Evolutionary conservation across 2,797 vertebrate species (phyloP).

Genomic region (Neostethus bicornis): DNA sequence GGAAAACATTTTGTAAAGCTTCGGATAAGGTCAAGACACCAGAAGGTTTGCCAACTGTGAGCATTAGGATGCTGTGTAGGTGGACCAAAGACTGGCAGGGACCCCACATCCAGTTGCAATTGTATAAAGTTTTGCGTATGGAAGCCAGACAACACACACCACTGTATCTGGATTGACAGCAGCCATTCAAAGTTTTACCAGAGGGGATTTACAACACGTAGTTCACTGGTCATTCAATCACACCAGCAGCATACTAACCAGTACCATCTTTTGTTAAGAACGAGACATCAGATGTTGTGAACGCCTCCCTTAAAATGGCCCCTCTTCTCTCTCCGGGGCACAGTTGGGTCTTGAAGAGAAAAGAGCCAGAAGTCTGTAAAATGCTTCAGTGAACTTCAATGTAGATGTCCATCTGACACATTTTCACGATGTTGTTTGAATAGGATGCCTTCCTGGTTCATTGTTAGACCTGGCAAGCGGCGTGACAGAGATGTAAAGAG

Average conservation of each 20-base stretch:
- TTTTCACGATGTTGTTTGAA: slow-evolving; percentile 64
- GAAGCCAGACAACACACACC: slow-evolving; percentile 45
- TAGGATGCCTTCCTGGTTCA: slow-evolving; percentile 51
- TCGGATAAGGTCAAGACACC: slow-evolving; percentile 71
- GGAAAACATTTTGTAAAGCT: slow-evolving; percentile 70
- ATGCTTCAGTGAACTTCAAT: slow-evolving; percentile 75
- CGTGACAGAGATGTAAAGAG: slow-evolving; percentile 60
- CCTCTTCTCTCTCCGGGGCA: slow-evolving; percentile 57
- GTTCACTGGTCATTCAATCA: slow-evolving; percentile 36
- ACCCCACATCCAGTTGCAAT: slow-evolving; percentile 49
- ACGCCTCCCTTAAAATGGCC: slow-evolving; percentile 63
- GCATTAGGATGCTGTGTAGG: slow-evolving; percentile 43
- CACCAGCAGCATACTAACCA: slow-evolving; percentile 72
- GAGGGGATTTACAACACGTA: slow-evolving; percentile 67
- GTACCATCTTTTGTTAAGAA: slow-evolving; percentile 61
- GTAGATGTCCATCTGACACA: slow-evolving; percentile 64
- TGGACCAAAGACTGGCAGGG: slow-evolving; percentile 62
- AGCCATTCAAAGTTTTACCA: slow-evolving; percentile 64
- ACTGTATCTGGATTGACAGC: slow-evolving; percentile 44
- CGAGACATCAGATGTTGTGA: slow-evolving; percentile 69
- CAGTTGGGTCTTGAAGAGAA: slow-evolving; percentile 62
- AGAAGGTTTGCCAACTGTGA: slow-evolving; percentile 58
- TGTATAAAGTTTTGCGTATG: slow-evolving; percentile 55
- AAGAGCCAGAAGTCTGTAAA: slow-evolving; percentile 73
- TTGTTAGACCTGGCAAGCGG: slow-evolving; percentile 44